phyloP scores from a whole-genome alignment of 2,797 vertebrate genomes.

The Bryconaethiops microstoma region DNA sequence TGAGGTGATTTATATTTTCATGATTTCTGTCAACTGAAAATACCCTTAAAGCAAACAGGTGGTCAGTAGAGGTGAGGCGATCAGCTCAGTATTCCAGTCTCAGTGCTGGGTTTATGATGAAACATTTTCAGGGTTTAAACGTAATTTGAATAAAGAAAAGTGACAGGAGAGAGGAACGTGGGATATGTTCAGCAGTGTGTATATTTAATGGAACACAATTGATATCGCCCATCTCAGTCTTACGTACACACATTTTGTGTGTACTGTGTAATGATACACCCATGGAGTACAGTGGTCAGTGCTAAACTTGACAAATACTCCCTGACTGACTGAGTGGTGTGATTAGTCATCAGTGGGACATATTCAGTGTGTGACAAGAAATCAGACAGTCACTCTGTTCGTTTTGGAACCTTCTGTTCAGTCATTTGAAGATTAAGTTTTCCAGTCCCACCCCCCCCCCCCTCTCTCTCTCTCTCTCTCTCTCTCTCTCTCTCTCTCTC shows the following conservation, averaged over 20 bases:
- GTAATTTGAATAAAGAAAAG: neutral
- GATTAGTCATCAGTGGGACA: conserved; percentile 33
- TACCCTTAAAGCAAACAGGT: neutral
- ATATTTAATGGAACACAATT: neutral
- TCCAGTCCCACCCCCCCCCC: conserved; percentile 39
- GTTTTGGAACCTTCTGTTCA: conserved; percentile 24
- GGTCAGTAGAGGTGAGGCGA: neutral
- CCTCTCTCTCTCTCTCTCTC: conserved; percentile 41
- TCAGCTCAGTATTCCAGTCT: neutral
- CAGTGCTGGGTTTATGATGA: neutral
- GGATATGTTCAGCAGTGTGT: neutral
- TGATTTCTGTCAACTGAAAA: neutral
- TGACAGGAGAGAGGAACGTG: neutral
- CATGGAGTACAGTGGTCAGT: neutral
- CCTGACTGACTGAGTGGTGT: conserved; percentile 4
- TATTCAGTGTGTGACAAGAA: conserved; percentile 36
- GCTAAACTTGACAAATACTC: neutral
- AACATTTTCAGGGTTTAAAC: neutral
- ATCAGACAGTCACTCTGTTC: conserved; percentile 21
- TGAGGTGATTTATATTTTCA: neutral
- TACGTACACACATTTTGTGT: neutral
- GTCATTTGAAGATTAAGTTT: conserved; percentile 45
- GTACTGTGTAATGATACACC: neutral
- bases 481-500: conserved; percentile 30
- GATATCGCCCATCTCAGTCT: neutral